Conservation (phyloP, 1,140 invertebrate genomes). For the Bombus terrestris region DNA sequence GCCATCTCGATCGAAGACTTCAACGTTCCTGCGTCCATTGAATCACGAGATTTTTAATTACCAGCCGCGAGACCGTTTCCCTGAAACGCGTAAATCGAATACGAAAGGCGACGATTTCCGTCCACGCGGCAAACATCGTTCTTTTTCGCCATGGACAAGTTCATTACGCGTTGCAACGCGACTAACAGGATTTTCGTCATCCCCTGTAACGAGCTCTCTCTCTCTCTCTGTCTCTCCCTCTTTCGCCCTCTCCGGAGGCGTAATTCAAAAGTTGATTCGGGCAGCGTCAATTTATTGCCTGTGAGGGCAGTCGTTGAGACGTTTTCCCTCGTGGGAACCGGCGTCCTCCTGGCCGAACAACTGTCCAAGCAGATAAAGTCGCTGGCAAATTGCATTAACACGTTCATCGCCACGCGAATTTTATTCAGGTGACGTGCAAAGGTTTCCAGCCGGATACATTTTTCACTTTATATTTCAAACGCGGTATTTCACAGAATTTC, state of each 20-base stretch:
- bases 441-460: too few species aligned
- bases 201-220: constrained; percentile 57
- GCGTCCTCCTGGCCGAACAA: background rate
- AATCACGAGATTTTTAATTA: background rate
- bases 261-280: constrained; percentile 68
- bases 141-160: constrained; percentile 41
- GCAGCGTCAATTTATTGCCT: constrained; percentile 51
- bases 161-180: constrained; percentile 61
- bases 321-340: background rate
- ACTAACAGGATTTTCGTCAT: constrained; percentile 57
- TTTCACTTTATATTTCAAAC: too few species aligned
- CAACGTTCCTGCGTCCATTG: too few species aligned
- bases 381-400: constrained; percentile 19
- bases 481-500: too few species aligned
- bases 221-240: constrained; percentile 30
- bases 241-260: constrained; percentile 9
- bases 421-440: too few species aligned
- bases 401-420: too few species aligned
- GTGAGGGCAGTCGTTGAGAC: background rate
- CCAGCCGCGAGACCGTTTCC: background rate
- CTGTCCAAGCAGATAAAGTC: constrained; percentile 3
- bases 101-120: constrained; percentile 1
- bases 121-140: background rate
- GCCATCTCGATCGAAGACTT: background rate
- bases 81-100: background rate